A percentile compares a stretch with the other conserved stretches of the same genome.
phyloP scores from a whole-genome alignment of 2,113 vertebrate genomes.

The Gallinago media region DNA sequence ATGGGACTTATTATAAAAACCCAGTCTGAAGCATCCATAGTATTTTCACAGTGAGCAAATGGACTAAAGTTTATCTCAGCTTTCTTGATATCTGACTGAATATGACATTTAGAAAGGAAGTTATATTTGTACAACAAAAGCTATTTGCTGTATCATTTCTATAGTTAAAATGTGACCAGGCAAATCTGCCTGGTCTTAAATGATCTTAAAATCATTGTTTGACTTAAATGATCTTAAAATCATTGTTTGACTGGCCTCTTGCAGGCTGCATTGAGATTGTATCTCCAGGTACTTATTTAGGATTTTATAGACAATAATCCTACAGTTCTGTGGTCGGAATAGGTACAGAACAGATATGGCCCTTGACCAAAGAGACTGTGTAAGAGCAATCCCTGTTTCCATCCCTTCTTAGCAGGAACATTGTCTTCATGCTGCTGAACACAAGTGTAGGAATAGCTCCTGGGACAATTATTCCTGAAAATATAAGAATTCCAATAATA shows the following conservation, averaged over 20 bases:
- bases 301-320: not conserved
- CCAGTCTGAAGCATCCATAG: not conserved
- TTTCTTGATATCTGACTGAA: not conserved
- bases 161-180: no score
- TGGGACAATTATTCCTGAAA: not conserved
- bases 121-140: not conserved
- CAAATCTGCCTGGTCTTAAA: no score
- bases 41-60: not conserved
- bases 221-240: no score
- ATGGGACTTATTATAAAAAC: not conserved
- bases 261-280: not conserved
- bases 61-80: not conserved
- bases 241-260: not conserved
- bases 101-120: not conserved
- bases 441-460: not conserved
- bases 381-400: not conserved
- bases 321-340: not conserved
- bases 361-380: accelerated
- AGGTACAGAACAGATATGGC: not conserved
- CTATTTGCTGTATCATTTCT: not conserved
- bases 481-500: not conserved
- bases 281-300: not conserved
- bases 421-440: not conserved
- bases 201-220: no score
- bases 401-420: not conserved